These are phyloP conservation scores for Hemichromis elongatus DNA, from an alignment of 2,113 vertebrate species.

Conservation along the genomic window DNA sequence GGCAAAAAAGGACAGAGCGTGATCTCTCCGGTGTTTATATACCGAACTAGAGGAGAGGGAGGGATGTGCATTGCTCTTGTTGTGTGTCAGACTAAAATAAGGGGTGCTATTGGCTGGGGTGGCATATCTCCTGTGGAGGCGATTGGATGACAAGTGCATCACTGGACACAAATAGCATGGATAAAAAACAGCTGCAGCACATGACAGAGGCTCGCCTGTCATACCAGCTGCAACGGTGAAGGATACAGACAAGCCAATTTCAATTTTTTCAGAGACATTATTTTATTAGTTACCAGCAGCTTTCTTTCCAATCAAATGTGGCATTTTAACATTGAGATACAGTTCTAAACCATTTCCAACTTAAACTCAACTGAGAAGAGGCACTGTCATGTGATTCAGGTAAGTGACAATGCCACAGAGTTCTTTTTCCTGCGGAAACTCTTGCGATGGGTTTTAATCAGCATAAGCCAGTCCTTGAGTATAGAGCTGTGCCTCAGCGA, in stretches of 20 bases:
- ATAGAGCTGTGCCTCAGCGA: conserved; percentile 70
- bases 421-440: conserved; percentile 83
- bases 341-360: conserved; percentile 72
- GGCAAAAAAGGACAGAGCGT: conserved; percentile 68
- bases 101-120: conserved; percentile 63
- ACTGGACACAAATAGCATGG: conserved; percentile 14
- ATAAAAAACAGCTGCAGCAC: conserved; percentile 53
- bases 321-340: conserved; percentile 61
- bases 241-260: conserved; percentile 35
- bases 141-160: conserved; percentile 55
- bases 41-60: conserved; percentile 28
- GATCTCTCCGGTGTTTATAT: conserved; percentile 60
- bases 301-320: conserved; percentile 72
- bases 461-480: conserved; percentile 83
- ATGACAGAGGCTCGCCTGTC: neutral
- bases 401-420: conserved; percentile 62
- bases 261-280: conserved; percentile 70
- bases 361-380: conserved; percentile 74
- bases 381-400: conserved; percentile 60
- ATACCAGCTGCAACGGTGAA: conserved; percentile 3
- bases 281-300: conserved; percentile 80
- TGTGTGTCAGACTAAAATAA: conserved; percentile 25
- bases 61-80: conserved; percentile 26
- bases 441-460: conserved; percentile 82
- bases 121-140: neutral